Conservation (phyloP, 2,888 invertebrate species). For the Ophion slaviceki region DNA sequence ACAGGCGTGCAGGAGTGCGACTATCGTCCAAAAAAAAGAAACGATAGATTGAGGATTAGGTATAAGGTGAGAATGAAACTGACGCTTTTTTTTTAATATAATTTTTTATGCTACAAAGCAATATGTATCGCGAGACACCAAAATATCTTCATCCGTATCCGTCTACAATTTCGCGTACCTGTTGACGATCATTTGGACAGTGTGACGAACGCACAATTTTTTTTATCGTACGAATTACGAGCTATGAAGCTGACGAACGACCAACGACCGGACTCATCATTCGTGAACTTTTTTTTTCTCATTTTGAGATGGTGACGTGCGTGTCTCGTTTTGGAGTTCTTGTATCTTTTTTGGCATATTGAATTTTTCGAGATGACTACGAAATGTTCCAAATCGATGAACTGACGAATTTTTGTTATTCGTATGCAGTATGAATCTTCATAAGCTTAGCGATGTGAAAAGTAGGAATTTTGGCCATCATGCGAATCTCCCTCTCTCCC, state of each 20-base stretch:
- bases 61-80: conserved; percentile 49
- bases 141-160: conserved; percentile 22
- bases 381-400: background rate
- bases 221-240: conserved; percentile 38
- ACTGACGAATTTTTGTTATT: background rate
- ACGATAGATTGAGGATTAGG: conserved; percentile 25
- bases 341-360: background rate
- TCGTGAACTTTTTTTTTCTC: conserved; percentile 7
- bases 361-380: background rate
- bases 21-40: conserved; percentile 16
- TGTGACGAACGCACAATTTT: conserved; percentile 34
- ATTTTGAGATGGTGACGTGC: conserved; percentile 23
- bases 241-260: conserved; percentile 32
- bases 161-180: conserved; percentile 2
- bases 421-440: background rate
- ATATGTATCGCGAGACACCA: conserved; percentile 1
- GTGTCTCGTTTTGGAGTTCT: conserved; percentile 5
- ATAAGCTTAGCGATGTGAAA: background rate
- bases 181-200: conserved; percentile 28
- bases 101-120: conserved; percentile 6
- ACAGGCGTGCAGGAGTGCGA: conserved; percentile 16
- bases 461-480: background rate
- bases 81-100: conserved; percentile 21
- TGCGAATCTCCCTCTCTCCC: background rate
- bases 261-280: conserved; percentile 22